phyloP scores from a whole-genome alignment of 2,797 vertebrate genomes.

The Cirrhinus mrigala region DNA sequence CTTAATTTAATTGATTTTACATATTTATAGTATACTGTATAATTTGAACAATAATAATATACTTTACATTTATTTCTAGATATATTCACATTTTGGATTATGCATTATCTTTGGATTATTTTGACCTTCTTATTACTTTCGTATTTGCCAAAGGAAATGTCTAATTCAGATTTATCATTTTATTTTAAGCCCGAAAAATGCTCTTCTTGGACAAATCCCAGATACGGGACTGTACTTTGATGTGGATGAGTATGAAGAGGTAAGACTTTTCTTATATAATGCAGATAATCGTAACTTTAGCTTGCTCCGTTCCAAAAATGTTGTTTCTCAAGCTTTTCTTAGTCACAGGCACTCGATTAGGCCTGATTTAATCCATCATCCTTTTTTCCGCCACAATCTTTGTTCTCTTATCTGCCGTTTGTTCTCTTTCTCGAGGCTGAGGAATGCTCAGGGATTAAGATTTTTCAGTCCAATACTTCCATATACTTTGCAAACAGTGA shows the following conservation, averaged over 20 bases:
- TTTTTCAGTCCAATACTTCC: constrained; percentile 93
- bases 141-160: background rate
- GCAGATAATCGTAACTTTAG: background rate
- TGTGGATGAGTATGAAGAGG: constrained; percentile 91
- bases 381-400: background rate
- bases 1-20: no score
- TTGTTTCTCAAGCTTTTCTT: background rate
- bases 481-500: constrained; percentile 98
- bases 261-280: constrained; percentile 66
- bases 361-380: constrained; percentile 1
- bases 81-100: no score
- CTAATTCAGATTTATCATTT: constrained; percentile 12
- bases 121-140: background rate
- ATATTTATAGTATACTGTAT: no score
- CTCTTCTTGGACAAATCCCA: constrained; percentile 87
- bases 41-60: no score
- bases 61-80: no score
- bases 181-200: constrained; percentile 83
- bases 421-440: constrained; percentile 80
- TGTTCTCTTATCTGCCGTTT: constrained; percentile 23
- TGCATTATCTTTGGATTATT: no score
- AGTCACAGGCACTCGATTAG: background rate
- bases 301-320: background rate
- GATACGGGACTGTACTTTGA: constrained; percentile 90
- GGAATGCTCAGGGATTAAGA: constrained; percentile 93